These are phyloP conservation scores for Tetraodon nigroviridis DNA, from an alignment of 2,113 vertebrate genomes.

Conservation along the genomic window DNA sequence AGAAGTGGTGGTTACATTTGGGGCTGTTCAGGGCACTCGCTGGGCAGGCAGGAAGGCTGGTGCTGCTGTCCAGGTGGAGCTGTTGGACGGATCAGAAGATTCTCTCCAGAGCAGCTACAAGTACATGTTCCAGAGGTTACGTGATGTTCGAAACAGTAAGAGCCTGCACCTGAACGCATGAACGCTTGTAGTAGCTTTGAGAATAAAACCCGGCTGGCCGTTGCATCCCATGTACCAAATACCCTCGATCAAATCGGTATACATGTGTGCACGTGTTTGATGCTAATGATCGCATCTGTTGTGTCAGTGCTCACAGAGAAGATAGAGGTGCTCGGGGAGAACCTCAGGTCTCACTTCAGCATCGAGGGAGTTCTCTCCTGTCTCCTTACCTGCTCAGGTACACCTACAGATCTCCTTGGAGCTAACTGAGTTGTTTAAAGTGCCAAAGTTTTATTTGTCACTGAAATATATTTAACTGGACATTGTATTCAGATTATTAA, in stretches of 20 bases:
- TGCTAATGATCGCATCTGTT: background rate
- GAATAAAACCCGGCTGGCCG: too few species aligned
- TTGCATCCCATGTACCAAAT: background rate
- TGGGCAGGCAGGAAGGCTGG: slow-evolving; percentile 76
- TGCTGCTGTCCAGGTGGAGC: slow-evolving; percentile 33
- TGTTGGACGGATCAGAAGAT: slow-evolving; percentile 62
- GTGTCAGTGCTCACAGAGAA: slow-evolving; percentile 76
- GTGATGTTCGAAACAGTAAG: slow-evolving; percentile 81
- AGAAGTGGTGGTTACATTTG: slow-evolving; percentile 81
- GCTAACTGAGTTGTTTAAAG: too few species aligned
- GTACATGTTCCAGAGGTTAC: slow-evolving; percentile 88
- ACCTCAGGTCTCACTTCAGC: slow-evolving; percentile 74
- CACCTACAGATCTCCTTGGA: background rate
- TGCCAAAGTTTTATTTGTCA: background rate
- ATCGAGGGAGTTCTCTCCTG: slow-evolving; percentile 81
- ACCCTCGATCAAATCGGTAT: background rate
- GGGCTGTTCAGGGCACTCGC: slow-evolving; percentile 64
- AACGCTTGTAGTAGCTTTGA: too few species aligned
- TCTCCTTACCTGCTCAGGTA: slow-evolving; percentile 81
- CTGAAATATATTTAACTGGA: background rate
- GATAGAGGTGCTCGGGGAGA: slow-evolving; percentile 83
- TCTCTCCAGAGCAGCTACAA: slow-evolving; percentile 77
- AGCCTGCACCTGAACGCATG: background rate
- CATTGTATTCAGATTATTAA: background rate
- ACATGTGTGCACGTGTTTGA: background rate